These are phyloP conservation scores for Emydoidea blandingii DNA, from an alignment of 2,797 vertebrate genomes.

Conservation along the genomic window DNA sequence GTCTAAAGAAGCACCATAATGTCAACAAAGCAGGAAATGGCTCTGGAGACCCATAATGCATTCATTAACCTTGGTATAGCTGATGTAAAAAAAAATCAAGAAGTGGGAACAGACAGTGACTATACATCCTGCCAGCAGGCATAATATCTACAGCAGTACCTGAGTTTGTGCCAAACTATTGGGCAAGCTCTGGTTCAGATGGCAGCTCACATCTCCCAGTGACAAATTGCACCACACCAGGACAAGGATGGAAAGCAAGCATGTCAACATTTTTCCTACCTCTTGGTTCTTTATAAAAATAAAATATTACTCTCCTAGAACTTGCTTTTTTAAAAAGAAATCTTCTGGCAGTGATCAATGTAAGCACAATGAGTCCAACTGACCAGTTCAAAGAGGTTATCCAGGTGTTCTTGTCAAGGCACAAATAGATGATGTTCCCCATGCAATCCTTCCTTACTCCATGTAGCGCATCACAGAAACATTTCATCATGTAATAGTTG, in stretches of 20 bases:
- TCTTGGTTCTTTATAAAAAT: neutral
- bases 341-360: constrained; percentile 43
- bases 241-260: constrained; percentile 37
- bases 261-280: constrained; percentile 3
- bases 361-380: neutral
- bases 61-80: neutral
- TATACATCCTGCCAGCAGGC: constrained; percentile 16
- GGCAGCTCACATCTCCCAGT: constrained; percentile 47
- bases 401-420: constrained; percentile 67
- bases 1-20: neutral
- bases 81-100: neutral
- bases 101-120: constrained; percentile 37
- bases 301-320: constrained; percentile 22
- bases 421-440: constrained; percentile 60
- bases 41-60: constrained; percentile 23
- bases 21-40: constrained; percentile 3
- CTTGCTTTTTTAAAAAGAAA: neutral
- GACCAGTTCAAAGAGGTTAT: constrained; percentile 56
- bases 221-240: constrained; percentile 57
- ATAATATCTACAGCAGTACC: constrained; percentile 45
- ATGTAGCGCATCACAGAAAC: constrained; percentile 27
- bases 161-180: constrained; percentile 55
- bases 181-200: constrained; percentile 51
- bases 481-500: constrained; percentile 67
- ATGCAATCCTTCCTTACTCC: constrained; percentile 49